Base-by-base conservation (phyloP, 1,140 invertebrate species). In the Neocloeon triangulifer region DNA sequence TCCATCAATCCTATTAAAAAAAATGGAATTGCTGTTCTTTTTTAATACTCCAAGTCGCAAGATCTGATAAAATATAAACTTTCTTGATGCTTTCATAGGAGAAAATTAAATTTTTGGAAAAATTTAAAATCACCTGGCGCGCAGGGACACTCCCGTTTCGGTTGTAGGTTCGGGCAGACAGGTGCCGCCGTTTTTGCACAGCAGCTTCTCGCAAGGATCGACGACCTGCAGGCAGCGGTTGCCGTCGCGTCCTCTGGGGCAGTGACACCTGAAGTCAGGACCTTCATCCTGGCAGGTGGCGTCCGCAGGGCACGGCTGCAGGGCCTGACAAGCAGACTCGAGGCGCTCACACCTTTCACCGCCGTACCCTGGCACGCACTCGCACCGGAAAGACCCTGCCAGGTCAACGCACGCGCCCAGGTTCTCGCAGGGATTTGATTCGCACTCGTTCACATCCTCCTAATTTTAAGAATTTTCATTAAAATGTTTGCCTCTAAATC, bases 331-430 rank as follows among this genome's bases (percentile, higher is more conserved):
- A 56, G 27, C 28, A 56, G 41, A 52, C 37, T 66, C 64, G 9
- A 73, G 59, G 15, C 62, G 58, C 41, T 62, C 55, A 35, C 66
- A 70, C 33, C 59, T 49, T 29, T 49, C 49, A 4, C 64, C 64
- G 5, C 62, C 40, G 41, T 52, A 66, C 30, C 69, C 69, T 5
- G 48, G 34, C 21, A 47, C 50, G 46, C 72, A 76, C 26, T 53
- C 45, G 42, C 72, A 76, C 15, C 49, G 39, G 51, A 61, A 75
- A 1, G 58, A 53, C 22, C 42, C 48, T 35, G 45, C 44, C 4
- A 47, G 32, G 32, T 59, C 60, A 1, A 50, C 39, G 43, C 66
- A 70, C 13, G 41, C 54, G 1, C 55, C 66, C 33, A 55, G 58
- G 43, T 70, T 65, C 38, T 55, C 45, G 44, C 70, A 74, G 4